A percentile compares a stretch with the other conserved stretches of the same genome.
Conservation (phyloP, 2,113 vertebrate species). For the Oncorhynchus gorbuscha region DNA sequence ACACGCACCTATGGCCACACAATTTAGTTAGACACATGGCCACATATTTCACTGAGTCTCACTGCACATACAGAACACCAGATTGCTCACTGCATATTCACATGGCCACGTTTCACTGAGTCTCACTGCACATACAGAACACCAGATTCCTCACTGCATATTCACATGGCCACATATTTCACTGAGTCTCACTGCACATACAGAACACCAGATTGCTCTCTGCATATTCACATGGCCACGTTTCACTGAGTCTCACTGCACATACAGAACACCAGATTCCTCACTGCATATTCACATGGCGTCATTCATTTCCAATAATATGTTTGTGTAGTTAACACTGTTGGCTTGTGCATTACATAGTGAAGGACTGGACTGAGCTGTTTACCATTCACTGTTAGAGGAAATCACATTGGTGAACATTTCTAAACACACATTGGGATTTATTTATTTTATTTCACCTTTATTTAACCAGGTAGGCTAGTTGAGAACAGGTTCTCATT, state of each 20-base stretch:
- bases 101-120: too few relatives aligned
- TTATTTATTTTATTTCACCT: too few relatives aligned
- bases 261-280: too few relatives aligned
- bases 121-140: too few relatives aligned
- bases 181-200: too few relatives aligned
- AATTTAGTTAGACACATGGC: not conserved
- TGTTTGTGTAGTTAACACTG: not conserved
- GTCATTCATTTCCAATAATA: too few relatives aligned
- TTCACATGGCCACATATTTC: not conserved
- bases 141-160: not conserved
- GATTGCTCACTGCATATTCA: too few relatives aligned
- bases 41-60: not conserved
- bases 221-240: not conserved
- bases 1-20: not conserved
- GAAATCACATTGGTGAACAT: not conserved
- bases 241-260: too few relatives aligned
- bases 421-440: conserved; percentile 19
- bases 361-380: not conserved
- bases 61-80: too few relatives aligned
- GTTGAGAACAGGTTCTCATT: too few relatives aligned
- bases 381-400: not conserved
- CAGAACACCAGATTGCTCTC: too few relatives aligned
- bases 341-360: not conserved
- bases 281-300: not conserved
- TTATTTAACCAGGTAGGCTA: too few relatives aligned